Evolutionary conservation across 2,888 invertebrate genomes (phyloP), one percentile per base, ranked within the genome.

Genomic region (Parnassius orleans): DNA sequence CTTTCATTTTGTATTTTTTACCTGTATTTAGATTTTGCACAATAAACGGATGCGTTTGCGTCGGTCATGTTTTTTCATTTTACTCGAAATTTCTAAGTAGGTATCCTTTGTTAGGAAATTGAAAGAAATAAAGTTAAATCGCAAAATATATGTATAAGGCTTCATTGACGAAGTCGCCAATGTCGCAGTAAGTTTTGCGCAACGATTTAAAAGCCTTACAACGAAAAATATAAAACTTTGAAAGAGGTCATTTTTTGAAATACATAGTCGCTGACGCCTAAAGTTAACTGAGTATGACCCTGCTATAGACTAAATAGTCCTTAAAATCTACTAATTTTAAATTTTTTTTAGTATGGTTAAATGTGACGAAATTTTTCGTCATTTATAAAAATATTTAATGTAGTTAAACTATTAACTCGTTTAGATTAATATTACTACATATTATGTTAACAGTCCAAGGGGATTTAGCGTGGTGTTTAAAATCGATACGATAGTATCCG

Each of bases 11-110:
- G 43, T 33, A 33, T 43, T 11, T 54, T n/a, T 24, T 58, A 60
- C 53, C 57, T 65, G 33, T 57, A 14, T 19, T 42, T 54, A 57
- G 24, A 57, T 59, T 64, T 69, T 48, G 12, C 68, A 60, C 53
- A 68, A 66, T 68, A 69, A 65, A 64, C 60, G 64, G 69, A 68
- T 76, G 75, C 77, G 72, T 78, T 80, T 72, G 69, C 76, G 68
- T 75, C 61, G 66, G 70, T 66, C 53, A 14, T n/a, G 19, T 12
- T 50, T 50, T 24, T 19, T 12, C 41, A 15, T 48, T 19, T 12
- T 11, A 10, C 48, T 53, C n/a, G 33, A 44, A 44, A 47, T 12
- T 57, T 19, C 14, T 19, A 46, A 44, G 11, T 57, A 15, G 1
- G 1, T 15, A 41, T 24, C 1, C 2, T 15, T 53, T 43, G 57